Conservation (phyloP, 2,797 vertebrate species). For the Cyprinella venusta region DNA sequence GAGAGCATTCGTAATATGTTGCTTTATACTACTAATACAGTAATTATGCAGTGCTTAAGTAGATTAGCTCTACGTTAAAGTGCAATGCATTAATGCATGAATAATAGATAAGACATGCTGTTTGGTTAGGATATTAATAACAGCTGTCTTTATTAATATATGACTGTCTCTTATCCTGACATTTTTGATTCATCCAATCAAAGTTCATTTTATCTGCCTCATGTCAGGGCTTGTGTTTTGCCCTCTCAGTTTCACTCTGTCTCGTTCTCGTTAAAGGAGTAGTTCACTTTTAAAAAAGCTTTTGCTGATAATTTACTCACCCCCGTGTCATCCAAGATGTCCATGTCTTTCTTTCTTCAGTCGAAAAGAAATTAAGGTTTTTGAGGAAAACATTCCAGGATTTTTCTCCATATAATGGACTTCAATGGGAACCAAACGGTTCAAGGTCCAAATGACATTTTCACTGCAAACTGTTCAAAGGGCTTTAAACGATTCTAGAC, state of each 20-base stretch:
- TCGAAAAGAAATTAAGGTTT: too few relatives aligned
- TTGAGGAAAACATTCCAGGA: too few relatives aligned
- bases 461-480: too few relatives aligned
- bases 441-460: too few relatives aligned
- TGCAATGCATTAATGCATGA: not conserved
- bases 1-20: conserved; percentile 6
- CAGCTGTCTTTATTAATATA: conserved; percentile 7
- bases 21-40: not conserved
- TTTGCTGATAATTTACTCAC: too few relatives aligned
- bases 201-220: conserved; percentile 17
- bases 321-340: too few relatives aligned
- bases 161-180: conserved; percentile 14
- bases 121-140: conserved; percentile 20
- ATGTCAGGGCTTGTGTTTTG: conserved; percentile 1
- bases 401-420: too few relatives aligned
- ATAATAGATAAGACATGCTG: conserved; percentile 23
- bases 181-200: conserved; percentile 4
- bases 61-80: not conserved
- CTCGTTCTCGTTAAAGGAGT: too few relatives aligned
- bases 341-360: too few relatives aligned
- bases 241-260: conserved; percentile 6
- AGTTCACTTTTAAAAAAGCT: too few relatives aligned
- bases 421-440: too few relatives aligned
- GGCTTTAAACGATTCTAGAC: too few relatives aligned
- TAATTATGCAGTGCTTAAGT: not conserved